A percentile compares a stretch with the other conserved stretches of the same genome.
Conservation (phyloP, 2,888 invertebrate species). For the Ochropacha duplaris region DNA sequence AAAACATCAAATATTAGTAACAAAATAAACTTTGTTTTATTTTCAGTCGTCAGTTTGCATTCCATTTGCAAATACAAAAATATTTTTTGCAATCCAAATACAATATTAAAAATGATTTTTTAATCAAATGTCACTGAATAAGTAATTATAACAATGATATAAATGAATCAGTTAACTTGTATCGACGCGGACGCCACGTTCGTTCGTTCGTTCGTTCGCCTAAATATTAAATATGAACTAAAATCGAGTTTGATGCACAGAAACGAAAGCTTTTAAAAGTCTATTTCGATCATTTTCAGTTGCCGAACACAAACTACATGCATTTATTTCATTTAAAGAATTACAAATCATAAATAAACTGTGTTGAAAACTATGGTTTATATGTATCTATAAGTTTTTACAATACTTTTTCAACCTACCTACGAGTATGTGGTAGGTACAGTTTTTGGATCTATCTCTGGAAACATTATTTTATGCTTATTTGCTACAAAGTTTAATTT, state of each 20-base stretch:
- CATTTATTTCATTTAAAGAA: neutral
- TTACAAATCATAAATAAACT: too few relatives aligned
- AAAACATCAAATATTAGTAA: neutral
- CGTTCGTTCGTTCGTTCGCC: too few relatives aligned
- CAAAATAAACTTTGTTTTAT: too few relatives aligned
- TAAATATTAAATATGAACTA: conserved; percentile 4
- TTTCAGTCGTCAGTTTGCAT: neutral
- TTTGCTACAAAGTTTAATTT: too few relatives aligned
- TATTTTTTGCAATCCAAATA: neutral
- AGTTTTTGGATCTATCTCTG: too few relatives aligned
- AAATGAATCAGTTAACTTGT: neutral
- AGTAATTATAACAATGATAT: neutral
- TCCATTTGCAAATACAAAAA: too few relatives aligned
- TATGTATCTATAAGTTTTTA: too few relatives aligned
- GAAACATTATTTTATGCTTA: too few relatives aligned
- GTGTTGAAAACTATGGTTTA: too few relatives aligned
- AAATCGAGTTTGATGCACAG: conserved; percentile 20
- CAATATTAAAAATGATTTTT: neutral
- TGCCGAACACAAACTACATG: neutral
- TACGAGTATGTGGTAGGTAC: too few relatives aligned
- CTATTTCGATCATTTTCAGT: conserved; percentile 25
- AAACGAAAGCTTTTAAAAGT: conserved; percentile 28
- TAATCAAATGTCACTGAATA: neutral
- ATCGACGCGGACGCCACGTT: too few relatives aligned
- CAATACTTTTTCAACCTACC: too few relatives aligned